Percentiles rank a stretch among this genome's conserved stretches.
Conservation (phyloP, 2,113 vertebrate species). For the Mustelus asterias region DNA sequence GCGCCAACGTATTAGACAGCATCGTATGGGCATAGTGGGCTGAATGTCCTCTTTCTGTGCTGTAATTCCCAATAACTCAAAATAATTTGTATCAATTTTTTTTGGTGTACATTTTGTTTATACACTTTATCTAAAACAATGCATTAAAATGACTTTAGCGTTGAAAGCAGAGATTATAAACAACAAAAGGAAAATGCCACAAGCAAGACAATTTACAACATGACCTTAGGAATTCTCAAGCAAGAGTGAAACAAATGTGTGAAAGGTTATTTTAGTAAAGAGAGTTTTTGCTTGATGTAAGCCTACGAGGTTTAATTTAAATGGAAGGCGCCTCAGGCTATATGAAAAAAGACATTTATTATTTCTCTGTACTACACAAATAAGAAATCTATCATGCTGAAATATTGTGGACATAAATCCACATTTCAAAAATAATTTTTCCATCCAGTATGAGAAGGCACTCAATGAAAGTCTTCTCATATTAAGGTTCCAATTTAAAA, state of each 20-base stretch:
- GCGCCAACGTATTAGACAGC: not conserved
- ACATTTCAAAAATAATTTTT: constrained; percentile 23
- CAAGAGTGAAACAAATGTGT: not conserved
- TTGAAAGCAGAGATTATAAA: not conserved
- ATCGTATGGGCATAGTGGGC: not conserved
- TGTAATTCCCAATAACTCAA: not conserved
- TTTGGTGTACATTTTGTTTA: not conserved
- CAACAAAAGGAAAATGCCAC: not conserved
- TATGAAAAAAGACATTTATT: constrained; percentile 27
- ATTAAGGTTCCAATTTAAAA: not conserved
- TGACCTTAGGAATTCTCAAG: not conserved
- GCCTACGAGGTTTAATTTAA: constrained; percentile 15
- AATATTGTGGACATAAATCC: constrained; percentile 30
- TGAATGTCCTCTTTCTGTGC: not conserved
- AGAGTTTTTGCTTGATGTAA: constrained; percentile 23
- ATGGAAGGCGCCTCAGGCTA: not conserved
- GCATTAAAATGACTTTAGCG: constrained; percentile 1
- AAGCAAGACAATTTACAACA: not conserved
- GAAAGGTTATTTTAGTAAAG: not conserved
- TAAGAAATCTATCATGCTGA: constrained; percentile 32
- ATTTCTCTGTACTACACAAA: not conserved
- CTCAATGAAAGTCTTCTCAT: constrained; percentile 23
- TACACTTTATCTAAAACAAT: not conserved
- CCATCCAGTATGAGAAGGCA: not conserved
- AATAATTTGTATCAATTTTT: not conserved